phyloP scores from a whole-genome alignment of 2,888 invertebrate genomes.

The Bombylius major region DNA sequence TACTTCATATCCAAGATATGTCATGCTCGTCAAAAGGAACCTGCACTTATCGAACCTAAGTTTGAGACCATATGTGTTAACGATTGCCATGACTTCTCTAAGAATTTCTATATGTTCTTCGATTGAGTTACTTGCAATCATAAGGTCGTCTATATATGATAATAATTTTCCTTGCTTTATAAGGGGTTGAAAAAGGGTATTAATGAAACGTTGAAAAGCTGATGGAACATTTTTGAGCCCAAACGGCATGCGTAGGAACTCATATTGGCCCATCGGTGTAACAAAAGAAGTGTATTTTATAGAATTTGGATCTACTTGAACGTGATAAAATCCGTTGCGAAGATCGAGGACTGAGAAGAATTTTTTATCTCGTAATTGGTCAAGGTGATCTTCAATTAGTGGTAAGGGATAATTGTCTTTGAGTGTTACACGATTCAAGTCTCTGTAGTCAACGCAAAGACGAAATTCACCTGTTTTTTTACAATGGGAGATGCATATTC shows the following conservation, averaged over 20 bases:
- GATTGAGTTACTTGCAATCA: constrained; percentile 10
- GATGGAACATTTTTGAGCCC: constrained; percentile 6
- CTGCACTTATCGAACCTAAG: constrained; percentile 11
- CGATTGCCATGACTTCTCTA: constrained; percentile 8
- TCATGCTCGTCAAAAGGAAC: constrained; percentile 12
- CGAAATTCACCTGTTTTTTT: constrained; percentile 5
- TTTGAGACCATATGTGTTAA: constrained; percentile 7
- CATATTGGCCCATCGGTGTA: constrained; percentile 14
- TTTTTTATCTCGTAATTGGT: constrained; percentile 9
- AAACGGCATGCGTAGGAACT: constrained; percentile 12
- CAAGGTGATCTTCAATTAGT: constrained; percentile 6
- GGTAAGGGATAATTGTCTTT: not conserved
- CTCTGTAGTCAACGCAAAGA: constrained; percentile 7
- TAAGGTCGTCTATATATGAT: constrained; percentile 16
- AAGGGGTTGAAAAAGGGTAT: constrained; percentile 9
- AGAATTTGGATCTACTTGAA: constrained; percentile 10
- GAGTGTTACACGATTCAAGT: constrained; percentile 3
- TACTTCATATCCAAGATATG: constrained; percentile 15
- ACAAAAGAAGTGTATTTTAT: constrained; percentile 15
- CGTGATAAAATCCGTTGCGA: constrained; percentile 14
- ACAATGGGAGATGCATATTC: constrained; percentile 7
- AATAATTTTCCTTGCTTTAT: constrained; percentile 10
- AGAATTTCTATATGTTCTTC: constrained; percentile 11
- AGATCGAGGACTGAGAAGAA: constrained; percentile 11
- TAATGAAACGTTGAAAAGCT: constrained; percentile 14